Evolutionary conservation across 2,113 vertebrate species (phyloP).

Genomic region (Passerina amoena): DNA sequence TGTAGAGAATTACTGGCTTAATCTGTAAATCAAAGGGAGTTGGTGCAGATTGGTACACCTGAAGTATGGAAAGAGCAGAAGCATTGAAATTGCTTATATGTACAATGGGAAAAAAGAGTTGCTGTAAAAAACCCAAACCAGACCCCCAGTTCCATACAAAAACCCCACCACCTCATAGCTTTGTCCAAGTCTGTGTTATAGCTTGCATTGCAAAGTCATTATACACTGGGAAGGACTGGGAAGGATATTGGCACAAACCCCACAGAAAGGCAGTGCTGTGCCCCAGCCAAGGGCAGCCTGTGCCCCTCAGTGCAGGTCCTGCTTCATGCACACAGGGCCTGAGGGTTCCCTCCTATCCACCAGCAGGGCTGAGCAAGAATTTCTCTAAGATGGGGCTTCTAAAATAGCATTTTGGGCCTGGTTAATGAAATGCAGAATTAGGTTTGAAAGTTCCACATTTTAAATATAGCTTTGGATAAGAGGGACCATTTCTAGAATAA

Average conservation of each 20-base stretch:
- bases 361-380: background rate
- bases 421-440: background rate
- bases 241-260: background rate
- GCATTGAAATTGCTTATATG: background rate
- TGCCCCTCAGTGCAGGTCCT: background rate
- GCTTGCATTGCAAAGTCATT: background rate
- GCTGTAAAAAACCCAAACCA: background rate
- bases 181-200: background rate
- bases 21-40: background rate
- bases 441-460: background rate
- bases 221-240: background rate
- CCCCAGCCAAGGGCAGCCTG: background rate
- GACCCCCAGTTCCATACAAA: background rate
- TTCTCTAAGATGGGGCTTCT: background rate
- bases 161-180: background rate
- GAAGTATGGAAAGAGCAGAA: background rate
- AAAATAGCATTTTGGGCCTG: background rate
- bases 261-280: background rate
- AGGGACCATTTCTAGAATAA: background rate
- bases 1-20: background rate
- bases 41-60: background rate
- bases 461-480: background rate
- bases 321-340: accelerated
- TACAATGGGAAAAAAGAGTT: background rate
- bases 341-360: background rate